Base-by-base conservation (phyloP, 30 jellyfish, hydroid and myxozoan genomes). In the Nemopilema nomurai region DNA sequence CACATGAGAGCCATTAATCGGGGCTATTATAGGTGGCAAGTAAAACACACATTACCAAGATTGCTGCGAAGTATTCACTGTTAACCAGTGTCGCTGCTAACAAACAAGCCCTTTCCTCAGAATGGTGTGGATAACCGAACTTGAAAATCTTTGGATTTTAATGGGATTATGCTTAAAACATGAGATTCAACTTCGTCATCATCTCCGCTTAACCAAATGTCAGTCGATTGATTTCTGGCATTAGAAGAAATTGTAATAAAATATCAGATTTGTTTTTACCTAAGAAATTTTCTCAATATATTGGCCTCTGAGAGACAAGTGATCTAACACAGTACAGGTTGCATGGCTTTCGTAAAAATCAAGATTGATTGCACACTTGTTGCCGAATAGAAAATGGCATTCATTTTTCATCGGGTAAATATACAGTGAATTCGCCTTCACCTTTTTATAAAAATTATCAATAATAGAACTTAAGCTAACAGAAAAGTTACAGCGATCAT, bases 101-200 rank as follows among this genome's bases (percentile, higher is more conserved):
- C 84, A 26, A 41, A 49, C 33, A 18, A 29, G 51, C 23, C 20
- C 84, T 51, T 20, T 67, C 8, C 25, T 74, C 25, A 31, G 70
- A 74, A 74, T 74, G 49, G 31, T 49, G 71, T 53, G 71, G 57
- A 74, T 32, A 67, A 23, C 76, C 76, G 51, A 67, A 32, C 17
- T 67, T 29, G 21, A 23, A 23, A 67, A 41, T 41, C 57, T 41
- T 24, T 16, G 49, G 9, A 53, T 21, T 31, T 74, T 74, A 74
- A 74, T 74, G 49, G 84, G 84, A 74, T 73, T 74, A 74, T 24
- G 84, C 21, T 20, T 41, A 67, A 67, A 67, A 74, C 71, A 31
- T 32, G 33, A 49, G 84, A 74, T 74, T 41, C 57, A 41, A 41
- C 69, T 74, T 74, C 28, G 19, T 49, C 84, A 74, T 74, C 84